Base-by-base conservation (phyloP, 2,113 vertebrate species). In the Festucalex cinctus region DNA sequence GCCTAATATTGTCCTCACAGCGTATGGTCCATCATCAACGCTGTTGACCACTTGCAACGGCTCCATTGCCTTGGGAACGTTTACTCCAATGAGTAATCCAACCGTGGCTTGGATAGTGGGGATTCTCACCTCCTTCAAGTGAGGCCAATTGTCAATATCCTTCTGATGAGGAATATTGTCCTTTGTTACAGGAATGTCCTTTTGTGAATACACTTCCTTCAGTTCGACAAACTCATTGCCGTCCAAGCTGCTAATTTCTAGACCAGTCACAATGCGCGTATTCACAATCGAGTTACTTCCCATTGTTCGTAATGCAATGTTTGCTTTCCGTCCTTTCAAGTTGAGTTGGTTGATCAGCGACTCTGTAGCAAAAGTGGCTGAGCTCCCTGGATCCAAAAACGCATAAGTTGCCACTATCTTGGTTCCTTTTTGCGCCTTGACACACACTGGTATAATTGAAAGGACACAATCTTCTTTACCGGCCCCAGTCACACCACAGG, bases 301-400 rank as follows among this genome's bases (percentile, higher is more conserved):
- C 70, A 76, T n/a, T n/a, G n/a, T n/a, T n/a, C n/a, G n/a, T n/a
- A n/a, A n/a, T n/a, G n/a, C n/a, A n/a, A n/a, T n/a, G n/a, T n/a
- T n/a, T n/a, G n/a, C n/a, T n/a, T n/a, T n/a, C n/a, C n/a, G n/a
- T n/a, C n/a, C n/a, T n/a, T 68, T 68, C 63, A 78, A 53, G 36
- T 69, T 73, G 0, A 75, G 62, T 39, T 70, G 24, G 10, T 67
- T 63, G 20, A 79, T 79, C 22, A 76, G 39, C n/a, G 41, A 28
- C 37, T 68, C 66, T 57, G 54, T 61, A 59, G 54, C 66, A n/a
- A 73, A 82, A n/a, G 69, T 28, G 61, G 63, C 69, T 3, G 69
- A 67, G 24, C 69, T 78, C 37, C 65, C 75, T n/a, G 79, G 54
- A 54, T 77, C 68, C 57, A 79, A 66, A 54, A 79, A 79, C 7